Evolutionary conservation across 2,797 vertebrate genomes (phyloP), one percentile per base, ranked within the genome.

Genomic region (Corythornis leucogaster): DNA sequence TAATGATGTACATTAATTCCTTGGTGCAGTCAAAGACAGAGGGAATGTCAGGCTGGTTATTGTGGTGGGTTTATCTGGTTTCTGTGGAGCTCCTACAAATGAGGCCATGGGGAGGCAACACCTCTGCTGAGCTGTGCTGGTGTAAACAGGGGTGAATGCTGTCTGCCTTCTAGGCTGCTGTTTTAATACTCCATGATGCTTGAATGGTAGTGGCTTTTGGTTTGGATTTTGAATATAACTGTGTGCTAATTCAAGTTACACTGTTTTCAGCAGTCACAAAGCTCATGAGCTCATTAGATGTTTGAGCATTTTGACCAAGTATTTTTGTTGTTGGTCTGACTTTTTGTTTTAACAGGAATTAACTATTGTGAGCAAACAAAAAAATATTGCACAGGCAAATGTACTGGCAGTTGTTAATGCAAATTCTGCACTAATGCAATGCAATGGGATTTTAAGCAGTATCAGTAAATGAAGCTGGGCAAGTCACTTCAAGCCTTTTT

Each of bases 1-100:
- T 89, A 95, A 94, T 87, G 91, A 76, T 95, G 87, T 68, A 68
- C 90, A 87, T 93, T 95, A 92, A 94, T 95, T 96, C 82, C 59
- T 93, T 79, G 68, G 38, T 89, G 57, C 82, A 87, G 71, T 78
- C 62, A 57, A 74, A 94, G 87, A 81, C 79, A 79, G 0, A 8
- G 40, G 40, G 40, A 59, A 95, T 85, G 71, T 81, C 82, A 85
- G 28, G 30, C 85, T 93, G 80, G 45, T 90, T 92, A 31, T 80
- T 54, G 50, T 46, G 82, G 57, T 71, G 67, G 48, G 86, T 84
- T 95, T 90, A 87, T 92, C 20, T 80, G 42, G 67, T 83, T 69
- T 77, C 69, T 89, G 24, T 74, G 73, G 86, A 86, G 58, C 30
- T 90, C 54, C 87, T 93, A 25, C 82, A 90, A 84, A 93, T 77